Evolutionary conservation across 2,797 vertebrate species (phyloP), one percentile per base, ranked within the genome.

Genomic region (Aphelocoma californica): DNA sequence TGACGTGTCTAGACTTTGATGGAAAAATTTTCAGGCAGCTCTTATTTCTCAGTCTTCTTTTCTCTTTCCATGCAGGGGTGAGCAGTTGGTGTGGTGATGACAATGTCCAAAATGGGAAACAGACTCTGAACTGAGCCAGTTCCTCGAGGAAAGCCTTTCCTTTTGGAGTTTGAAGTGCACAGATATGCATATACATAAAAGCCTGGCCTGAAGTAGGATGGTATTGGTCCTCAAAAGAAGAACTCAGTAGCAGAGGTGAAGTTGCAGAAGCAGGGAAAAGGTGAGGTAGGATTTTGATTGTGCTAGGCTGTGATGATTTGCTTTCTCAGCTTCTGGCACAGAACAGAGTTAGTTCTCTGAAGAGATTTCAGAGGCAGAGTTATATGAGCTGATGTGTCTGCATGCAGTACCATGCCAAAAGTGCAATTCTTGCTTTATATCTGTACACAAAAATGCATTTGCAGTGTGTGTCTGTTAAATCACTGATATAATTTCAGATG

Each of bases 331-430:
- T 81, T 54, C 67, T 84, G 28, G 38, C 67, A 19, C 44, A 21
- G 3, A 11, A 14, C 3, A 45, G 42, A 26, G 10, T 8, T 38
- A 23, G 6, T 9, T 36, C 4, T 16, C 40, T 47, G 36, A 74
- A 81, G 36, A 74, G 40, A 18, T 67, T 23, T 42, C 73, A 81
- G 48, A 78, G 32, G 51, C 34, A 70, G 44, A 62, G 23, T 60
- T 79, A 40, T 15, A 12, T 0, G 0, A 83, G 31, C 31, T 15
- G 4, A 7, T 25, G n/a, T 15, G 14, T 28, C 45, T 75, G 34
- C 12, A 10, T 5, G 20, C 10, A 32, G 42, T 26, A 18, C 48
- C 20, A 12, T 47, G 56, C 60, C 66, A 24, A n/a, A 71, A 86
- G 40, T 5, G 3, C 29, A 44, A 47, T 70, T 79, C 44, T 24